Base-by-base conservation (phyloP, 1,140 invertebrate species). In the Drosophila subpulchrella region DNA sequence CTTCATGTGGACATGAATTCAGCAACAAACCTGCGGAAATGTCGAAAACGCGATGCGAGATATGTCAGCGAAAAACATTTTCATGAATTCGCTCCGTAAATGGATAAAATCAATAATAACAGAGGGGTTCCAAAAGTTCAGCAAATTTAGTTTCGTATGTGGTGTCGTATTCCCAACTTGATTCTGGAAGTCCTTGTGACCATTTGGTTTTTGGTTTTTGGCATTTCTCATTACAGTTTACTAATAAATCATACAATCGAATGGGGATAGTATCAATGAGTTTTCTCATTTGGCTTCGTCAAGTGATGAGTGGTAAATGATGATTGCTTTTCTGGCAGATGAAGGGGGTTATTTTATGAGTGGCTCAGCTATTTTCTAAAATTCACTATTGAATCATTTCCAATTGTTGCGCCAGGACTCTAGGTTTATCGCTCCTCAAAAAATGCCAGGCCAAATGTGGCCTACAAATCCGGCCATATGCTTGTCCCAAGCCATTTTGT, bases 81-180 rank as follows among this genome's bases (percentile, higher is more conserved):
- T 54, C 38, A 48, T 70, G 34, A 17, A 27, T 70, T 36, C 47
- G 54, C 47, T 61, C 27, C 20, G 47, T 72, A 54, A 47, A 48
- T 20, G 20, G 32, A 53, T 53, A 32, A 75, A 75, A 75, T 65
- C 44, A 75, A 75, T 71, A 71, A 27, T 13, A 71, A 71, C 51
- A 38, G 36, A 50, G 67, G 15, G 17, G 39, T 54, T 58, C 46
- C 66, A 39, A 75, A 67, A 67, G 78, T 85, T 86, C 82, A 86
- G 82, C 82, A 86, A 86, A 88, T 79, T 79, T 72, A 54, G 30
- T 61, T 78, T 66, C 56, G 63, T 65, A 58, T 68, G 62, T 73
- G 60, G 62, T 73, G 60, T 76, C 47, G 58, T 44, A 54, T 56
- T 51, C 46, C 58, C 58, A 61, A 41, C 24, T n/a, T 73, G 30